Evolutionary conservation across 2,888 invertebrate species (phyloP).

Genomic region (Melanostoma scalare): DNA sequence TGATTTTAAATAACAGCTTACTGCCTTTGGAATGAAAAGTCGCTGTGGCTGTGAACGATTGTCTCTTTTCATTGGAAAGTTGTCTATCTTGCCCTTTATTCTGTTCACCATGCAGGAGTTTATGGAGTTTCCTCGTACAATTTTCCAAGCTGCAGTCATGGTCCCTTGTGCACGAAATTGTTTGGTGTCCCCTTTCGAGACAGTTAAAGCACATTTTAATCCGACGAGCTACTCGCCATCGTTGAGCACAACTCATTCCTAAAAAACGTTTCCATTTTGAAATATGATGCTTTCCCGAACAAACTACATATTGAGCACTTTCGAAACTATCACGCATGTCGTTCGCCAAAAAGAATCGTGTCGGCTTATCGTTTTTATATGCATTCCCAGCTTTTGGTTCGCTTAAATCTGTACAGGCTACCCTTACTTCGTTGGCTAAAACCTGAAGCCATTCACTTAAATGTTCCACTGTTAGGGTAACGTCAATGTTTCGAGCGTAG

Average conservation of each 20-base stretch:
- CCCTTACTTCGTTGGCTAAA: constrained; percentile 13
- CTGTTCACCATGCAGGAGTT: neutral
- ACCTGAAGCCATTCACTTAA: constrained; percentile 55
- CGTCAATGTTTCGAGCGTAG: too few species aligned
- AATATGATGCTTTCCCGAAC: neutral
- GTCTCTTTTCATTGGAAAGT: neutral
- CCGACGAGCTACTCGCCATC: constrained; percentile 24
- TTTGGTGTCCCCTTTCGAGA: constrained; percentile 23
- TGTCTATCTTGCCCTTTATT: neutral
- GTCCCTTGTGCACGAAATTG: neutral
- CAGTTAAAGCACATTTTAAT: constrained; percentile 33
- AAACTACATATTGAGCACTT: neutral
- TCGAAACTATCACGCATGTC: neutral
- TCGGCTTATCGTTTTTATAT: neutral
- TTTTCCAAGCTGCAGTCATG: too few species aligned
- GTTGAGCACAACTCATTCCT: neutral
- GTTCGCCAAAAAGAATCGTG: constrained; percentile 9
- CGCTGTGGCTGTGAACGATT: neutral
- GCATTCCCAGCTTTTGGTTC: neutral
- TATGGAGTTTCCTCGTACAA: neutral
- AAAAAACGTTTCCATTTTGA: constrained; percentile 1
- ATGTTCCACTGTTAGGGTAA: constrained; percentile 8
- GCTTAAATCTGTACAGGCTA: constrained; percentile 7
- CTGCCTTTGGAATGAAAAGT: constrained; percentile 21
- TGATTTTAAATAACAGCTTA: constrained; percentile 9